phyloP scores from a whole-genome alignment of 2,888 invertebrate species.

The Thecocarcelia acutangulata region DNA sequence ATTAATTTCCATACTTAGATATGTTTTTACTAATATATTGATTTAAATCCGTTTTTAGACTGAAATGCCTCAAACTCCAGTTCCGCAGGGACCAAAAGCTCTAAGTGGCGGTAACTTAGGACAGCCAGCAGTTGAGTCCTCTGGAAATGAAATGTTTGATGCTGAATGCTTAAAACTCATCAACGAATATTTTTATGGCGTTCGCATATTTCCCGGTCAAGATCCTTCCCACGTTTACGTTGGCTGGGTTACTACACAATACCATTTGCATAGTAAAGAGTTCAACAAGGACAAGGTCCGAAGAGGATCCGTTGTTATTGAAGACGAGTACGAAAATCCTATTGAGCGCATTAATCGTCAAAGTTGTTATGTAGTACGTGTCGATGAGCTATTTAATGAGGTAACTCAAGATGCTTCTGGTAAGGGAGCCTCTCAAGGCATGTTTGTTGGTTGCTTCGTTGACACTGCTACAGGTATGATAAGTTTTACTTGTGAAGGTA shows the following conservation, averaged over 20 bases:
- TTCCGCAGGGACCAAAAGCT: conserved; percentile 85
- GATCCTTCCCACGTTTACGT: conserved; percentile 89
- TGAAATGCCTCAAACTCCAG: conserved; percentile 76
- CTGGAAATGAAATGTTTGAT: conserved; percentile 94
- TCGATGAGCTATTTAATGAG: conserved; percentile 97
- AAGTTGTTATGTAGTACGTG: conserved; percentile 98
- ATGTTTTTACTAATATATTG: too few species aligned
- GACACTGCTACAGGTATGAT: conserved; percentile 97
- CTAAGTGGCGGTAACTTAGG: conserved; percentile 84
- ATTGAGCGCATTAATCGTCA: conserved; percentile 94
- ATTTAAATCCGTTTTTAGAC: conserved; percentile 69
- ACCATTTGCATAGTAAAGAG: conserved; percentile 94
- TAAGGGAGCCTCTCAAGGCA: conserved; percentile 96
- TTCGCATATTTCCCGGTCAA: conserved; percentile 82
- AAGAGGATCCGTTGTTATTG: conserved; percentile 89
- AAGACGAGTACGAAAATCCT: conserved; percentile 90
- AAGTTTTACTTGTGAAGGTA: conserved; percentile 98
- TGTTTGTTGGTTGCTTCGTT: conserved; percentile 98
- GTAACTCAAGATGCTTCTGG: conserved; percentile 95
- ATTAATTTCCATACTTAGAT: too few species aligned
- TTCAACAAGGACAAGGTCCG: conserved; percentile 94
- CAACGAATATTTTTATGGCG: conserved; percentile 98
- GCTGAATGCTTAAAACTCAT: conserved; percentile 93
- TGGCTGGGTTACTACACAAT: conserved; percentile 99
- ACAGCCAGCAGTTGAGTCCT: conserved; percentile 88